A percentile compares a stretch with the other conserved stretches of the same genome.
These are phyloP conservation scores for Atopsyche davidsoni DNA, from an alignment of 1,140 invertebrate species.

Conservation along the genomic window DNA sequence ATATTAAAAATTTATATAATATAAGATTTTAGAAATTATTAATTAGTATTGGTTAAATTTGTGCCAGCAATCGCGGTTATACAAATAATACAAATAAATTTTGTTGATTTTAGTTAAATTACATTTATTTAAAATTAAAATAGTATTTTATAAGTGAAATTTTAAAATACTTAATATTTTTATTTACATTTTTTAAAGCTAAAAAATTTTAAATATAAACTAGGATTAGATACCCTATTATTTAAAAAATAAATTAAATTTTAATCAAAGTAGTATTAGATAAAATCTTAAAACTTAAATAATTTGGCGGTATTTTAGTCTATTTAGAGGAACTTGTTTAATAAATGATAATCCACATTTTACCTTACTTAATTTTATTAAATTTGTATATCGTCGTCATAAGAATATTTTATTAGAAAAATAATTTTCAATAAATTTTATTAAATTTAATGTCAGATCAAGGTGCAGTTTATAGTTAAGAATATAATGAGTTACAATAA, in stretches of 20 bases:
- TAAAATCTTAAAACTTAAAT: conserved; percentile 49
- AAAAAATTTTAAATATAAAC: conserved; percentile 39
- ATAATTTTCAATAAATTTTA: conserved; percentile 45
- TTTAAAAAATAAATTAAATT: conserved; percentile 37
- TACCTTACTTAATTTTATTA: conserved; percentile 47
- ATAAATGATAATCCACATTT: conserved; percentile 53
- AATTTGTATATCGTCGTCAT: conserved; percentile 52
- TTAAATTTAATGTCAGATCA: conserved; percentile 50
- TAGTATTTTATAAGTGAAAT: conserved; percentile 11
- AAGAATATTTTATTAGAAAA: conserved; percentile 48
- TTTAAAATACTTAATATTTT: conserved; percentile 17
- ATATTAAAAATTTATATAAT: too few relatives aligned
- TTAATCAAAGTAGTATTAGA: conserved; percentile 45
- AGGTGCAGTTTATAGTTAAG: conserved; percentile 51
- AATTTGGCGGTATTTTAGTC: conserved; percentile 53
- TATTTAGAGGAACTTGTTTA: conserved; percentile 53
- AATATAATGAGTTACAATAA: conserved; percentile 38
- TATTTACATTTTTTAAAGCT: conserved; percentile 34
- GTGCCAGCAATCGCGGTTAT: too few relatives aligned
- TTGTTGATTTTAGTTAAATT: background rate
- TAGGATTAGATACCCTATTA: conserved; percentile 65
- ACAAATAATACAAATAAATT: background rate
- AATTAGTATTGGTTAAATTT: background rate
- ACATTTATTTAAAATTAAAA: conserved; percentile 12
- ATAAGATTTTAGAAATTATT: background rate